phyloP scores from a whole-genome alignment of 1,140 invertebrate species.

The Hyphantria cunea region DNA sequence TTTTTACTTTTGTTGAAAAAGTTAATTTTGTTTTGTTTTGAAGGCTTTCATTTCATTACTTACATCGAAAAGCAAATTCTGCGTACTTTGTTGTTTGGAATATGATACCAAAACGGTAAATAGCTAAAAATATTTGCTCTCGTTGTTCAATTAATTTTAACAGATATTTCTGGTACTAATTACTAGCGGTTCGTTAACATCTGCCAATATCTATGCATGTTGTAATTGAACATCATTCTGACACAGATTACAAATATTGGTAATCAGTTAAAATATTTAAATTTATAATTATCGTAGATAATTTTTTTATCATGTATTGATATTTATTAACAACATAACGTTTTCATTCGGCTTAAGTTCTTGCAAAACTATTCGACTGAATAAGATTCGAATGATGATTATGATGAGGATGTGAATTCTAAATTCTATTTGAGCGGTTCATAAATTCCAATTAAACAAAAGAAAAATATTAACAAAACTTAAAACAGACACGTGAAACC shows the following conservation, averaged over 20 bases:
- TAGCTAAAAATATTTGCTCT: not conserved
- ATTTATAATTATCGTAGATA: too few relatives aligned
- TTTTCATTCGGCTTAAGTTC: not conserved
- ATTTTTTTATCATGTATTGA: too few relatives aligned
- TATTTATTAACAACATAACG: not conserved
- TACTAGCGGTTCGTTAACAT: not conserved
- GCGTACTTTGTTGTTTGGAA: not conserved
- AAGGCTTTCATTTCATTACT: not conserved
- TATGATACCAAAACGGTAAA: not conserved
- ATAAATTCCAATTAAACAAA: too few relatives aligned
- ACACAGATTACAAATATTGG: too few relatives aligned
- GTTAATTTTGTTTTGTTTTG: not conserved
- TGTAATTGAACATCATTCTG: not conserved
- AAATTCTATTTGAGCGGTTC: too few relatives aligned
- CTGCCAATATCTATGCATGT: not conserved
- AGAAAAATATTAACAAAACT: too few relatives aligned
- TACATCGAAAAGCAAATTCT: too few relatives aligned
- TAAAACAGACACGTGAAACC: too few relatives aligned
- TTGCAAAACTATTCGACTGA: too few relatives aligned
- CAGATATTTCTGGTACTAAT: not conserved
- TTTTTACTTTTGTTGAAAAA: not conserved
- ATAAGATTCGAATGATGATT: too few relatives aligned
- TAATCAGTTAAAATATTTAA: too few relatives aligned
- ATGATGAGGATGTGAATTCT: too few relatives aligned
- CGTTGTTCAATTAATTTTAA: not conserved